A percentile compares a stretch with the other conserved stretches of the same genome.
phyloP scores from a whole-genome alignment of 2,113 vertebrate species.

The Sceloporus tristichus region DNA sequence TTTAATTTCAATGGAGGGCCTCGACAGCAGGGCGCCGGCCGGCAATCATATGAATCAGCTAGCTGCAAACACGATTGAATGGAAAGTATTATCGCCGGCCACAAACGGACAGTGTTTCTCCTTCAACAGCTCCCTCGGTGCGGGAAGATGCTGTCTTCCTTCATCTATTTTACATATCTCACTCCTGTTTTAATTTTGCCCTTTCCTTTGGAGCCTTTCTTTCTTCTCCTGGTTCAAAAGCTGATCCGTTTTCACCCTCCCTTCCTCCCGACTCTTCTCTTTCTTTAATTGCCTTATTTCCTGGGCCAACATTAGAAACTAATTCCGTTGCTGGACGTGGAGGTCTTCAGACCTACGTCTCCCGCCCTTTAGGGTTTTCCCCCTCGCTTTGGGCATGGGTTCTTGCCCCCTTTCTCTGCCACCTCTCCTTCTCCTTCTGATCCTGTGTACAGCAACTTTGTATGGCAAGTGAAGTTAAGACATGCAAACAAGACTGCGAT shows the following conservation, averaged over 20 bases:
- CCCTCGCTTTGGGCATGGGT: not conserved
- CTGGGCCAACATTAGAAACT: constrained; percentile 70
- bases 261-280: constrained; percentile 36
- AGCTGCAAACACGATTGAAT: constrained; percentile 94
- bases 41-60: constrained; percentile 97
- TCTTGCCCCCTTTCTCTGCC: constrained; percentile 39
- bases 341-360: constrained; percentile 59
- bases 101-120: constrained; percentile 98
- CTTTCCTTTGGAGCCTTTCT: constrained; percentile 74
- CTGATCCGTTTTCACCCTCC: not conserved
- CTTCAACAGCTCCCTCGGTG: constrained; percentile 93
- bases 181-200: constrained; percentile 84
- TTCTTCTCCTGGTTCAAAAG: not conserved
- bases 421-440: constrained; percentile 65
- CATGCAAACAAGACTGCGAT: constrained; percentile 70
- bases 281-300: constrained; percentile 74
- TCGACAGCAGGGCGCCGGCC: constrained; percentile 98
- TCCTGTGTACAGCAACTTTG: constrained; percentile 64
- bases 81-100: constrained; percentile 98
- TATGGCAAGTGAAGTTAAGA: constrained; percentile 72
- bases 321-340: constrained; percentile 71
- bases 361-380: not conserved
- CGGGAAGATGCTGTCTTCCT: constrained; percentile 89
- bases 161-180: constrained; percentile 90
- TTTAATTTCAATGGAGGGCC: constrained; percentile 98